These are phyloP conservation scores for Calycopis cecrops DNA, from an alignment of 1,140 invertebrate species.

Conservation along the genomic window DNA sequence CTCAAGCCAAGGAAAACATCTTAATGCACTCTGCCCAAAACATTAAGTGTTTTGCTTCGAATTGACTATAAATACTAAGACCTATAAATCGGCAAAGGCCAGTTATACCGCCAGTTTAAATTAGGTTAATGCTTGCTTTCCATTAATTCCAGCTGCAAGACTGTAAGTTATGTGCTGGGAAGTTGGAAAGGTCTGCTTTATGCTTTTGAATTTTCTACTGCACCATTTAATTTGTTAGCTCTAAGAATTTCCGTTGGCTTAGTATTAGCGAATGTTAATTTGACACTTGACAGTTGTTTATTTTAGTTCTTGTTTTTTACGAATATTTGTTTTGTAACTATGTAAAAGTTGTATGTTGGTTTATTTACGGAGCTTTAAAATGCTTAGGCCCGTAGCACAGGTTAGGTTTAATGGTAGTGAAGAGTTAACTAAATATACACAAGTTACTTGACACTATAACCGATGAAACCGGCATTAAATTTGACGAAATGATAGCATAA, in stretches of 20 bases:
- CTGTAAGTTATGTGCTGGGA: slow-evolving; percentile 23
- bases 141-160: slow-evolving; percentile 33
- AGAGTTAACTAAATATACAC: too few relatives aligned
- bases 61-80: slow-evolving; percentile 30
- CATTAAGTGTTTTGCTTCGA: slow-evolving; percentile 30
- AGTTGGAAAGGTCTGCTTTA: slow-evolving; percentile 25
- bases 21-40: slow-evolving; percentile 16
- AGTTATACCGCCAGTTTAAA: slow-evolving; percentile 34
- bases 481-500: too few relatives aligned
- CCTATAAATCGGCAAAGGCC: slow-evolving; percentile 32
- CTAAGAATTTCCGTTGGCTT: slow-evolving; percentile 9
- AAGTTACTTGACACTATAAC: too few relatives aligned
- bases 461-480: too few relatives aligned
- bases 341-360: too few relatives aligned
- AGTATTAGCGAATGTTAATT: slow-evolving; percentile 8
- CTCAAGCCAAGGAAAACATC: slow-evolving; percentile 22
- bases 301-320: not conserved
- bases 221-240: slow-evolving; percentile 11
- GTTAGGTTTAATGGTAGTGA: too few relatives aligned
- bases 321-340: too few relatives aligned
- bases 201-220: slow-evolving; percentile 25
- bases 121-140: slow-evolving; percentile 37
- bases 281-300: not conserved
- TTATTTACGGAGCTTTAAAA: too few relatives aligned
- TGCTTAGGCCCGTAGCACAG: too few relatives aligned